Base-by-base conservation (phyloP, 2,113 vertebrate species). In the Cricetomys ansorgei region DNA sequence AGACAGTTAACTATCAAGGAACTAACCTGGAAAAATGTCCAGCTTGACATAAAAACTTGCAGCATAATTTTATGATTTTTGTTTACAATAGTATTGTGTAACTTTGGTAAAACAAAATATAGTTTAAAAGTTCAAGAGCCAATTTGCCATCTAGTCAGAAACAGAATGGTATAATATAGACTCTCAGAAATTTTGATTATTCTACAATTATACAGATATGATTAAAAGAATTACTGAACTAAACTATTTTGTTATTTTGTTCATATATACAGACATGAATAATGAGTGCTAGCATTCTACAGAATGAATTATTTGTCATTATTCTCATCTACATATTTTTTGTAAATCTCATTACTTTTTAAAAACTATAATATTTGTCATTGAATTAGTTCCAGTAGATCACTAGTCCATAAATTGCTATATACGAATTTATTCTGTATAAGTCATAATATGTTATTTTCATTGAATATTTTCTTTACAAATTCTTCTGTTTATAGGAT, bases 151-250 rank as follows among this genome's bases (percentile, higher is more conserved):
- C 3, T 75, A 81, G 45, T 64, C n/a, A 17, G 37, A 80, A 76
- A 1, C 1, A 59, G 12, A 94, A 89, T 62, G 13, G 89, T 55
- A 53, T 76, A 69, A 2, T 83, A 80, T 55, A n/a, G 3, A 67
- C 40, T 73, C 12, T 94, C 48, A 86, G 45, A 89, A 88, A 85
- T 80, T 75, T 73, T n/a, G 2, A 55, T 70, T 1, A 62, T 9
- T 73, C 90, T 91, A 72, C 48, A 96, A 72, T 87, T 57, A 95
- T 53, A 5, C 25, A 91, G 31, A 7, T 76, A 88, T 88, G 81
- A 72, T 75, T 93, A 73, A 92, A 85, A 85, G 4, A 13, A 55
- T 87, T 67, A 70, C 7, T 70, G 21, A n/a, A 70, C 53, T 87
- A 87, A 69, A 69, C 12, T 53, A 79, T 59, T 6, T 84, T 23